Evolutionary conservation across 2,888 invertebrate species (phyloP).

Genomic region (Tenthredo notha): DNA sequence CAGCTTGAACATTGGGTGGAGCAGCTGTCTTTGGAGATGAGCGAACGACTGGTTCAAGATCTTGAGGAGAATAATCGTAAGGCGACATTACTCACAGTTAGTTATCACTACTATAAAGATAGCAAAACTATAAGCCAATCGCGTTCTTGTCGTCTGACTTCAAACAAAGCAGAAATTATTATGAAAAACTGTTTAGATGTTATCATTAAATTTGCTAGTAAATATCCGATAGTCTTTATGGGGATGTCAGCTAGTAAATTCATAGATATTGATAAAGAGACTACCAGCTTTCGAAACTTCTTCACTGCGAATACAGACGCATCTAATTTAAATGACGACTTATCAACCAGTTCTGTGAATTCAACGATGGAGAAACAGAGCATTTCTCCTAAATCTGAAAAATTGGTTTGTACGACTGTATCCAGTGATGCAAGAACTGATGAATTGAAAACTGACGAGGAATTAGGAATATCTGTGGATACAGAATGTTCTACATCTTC

Average conservation of each 20-base stretch:
- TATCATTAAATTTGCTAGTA: conserved; percentile 82
- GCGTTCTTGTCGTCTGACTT: conserved; percentile 82
- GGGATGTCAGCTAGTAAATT: conserved; percentile 80
- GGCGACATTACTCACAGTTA: conserved; percentile 89
- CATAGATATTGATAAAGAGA: conserved; percentile 44
- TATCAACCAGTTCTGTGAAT: no score
- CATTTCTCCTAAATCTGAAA: neutral
- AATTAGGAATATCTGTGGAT: neutral
- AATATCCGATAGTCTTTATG: conserved; percentile 79
- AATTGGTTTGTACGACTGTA: neutral
- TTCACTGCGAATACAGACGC: conserved; percentile 31
- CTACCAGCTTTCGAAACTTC: conserved; percentile 26
- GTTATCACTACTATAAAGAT: conserved; percentile 79
- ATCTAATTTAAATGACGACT: conserved; percentile 3
- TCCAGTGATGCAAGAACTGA: neutral
- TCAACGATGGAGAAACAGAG: neutral
- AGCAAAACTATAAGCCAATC: conserved; percentile 78
- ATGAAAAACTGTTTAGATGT: conserved; percentile 84
- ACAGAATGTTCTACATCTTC: neutral
- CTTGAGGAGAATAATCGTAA: conserved; percentile 89
- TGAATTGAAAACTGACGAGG: neutral
- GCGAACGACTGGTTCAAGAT: conserved; percentile 91
- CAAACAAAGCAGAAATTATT: conserved; percentile 85
- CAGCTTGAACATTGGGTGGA: conserved; percentile 86
- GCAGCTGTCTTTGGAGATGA: conserved; percentile 90